Evolutionary conservation across 1,140 invertebrate genomes (phyloP).

Genomic region (Drosophila rhopaloa): DNA sequence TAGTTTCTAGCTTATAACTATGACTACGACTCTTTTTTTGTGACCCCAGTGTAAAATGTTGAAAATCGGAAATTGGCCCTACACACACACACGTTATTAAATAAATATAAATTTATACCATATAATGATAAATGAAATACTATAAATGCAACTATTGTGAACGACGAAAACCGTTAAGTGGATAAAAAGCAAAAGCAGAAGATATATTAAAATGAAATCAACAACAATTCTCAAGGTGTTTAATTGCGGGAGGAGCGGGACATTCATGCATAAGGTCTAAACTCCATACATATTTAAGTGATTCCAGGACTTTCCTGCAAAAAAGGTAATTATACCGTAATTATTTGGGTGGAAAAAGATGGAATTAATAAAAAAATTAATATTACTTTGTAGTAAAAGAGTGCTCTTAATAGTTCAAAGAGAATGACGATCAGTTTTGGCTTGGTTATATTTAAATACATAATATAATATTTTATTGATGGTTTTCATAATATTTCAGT

Average conservation of each 20-base stretch:
- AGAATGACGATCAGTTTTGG: no score
- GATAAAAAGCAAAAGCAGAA: conserved; percentile 61
- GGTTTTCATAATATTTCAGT: no score
- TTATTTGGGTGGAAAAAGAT: no score
- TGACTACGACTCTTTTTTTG: conserved; percentile 40
- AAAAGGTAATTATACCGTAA: not conserved
- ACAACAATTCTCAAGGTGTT: conserved; percentile 50
- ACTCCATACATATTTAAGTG: not conserved
- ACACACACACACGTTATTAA: conserved; percentile 41
- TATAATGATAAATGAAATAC: conserved; percentile 37
- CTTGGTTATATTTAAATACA: no score
- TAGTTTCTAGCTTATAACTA: conserved; percentile 52
- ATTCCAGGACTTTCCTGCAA: not conserved
- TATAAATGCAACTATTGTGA: conserved; percentile 63
- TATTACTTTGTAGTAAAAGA: no score
- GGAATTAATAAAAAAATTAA: no score
- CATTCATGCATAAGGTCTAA: not conserved
- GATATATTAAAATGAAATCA: conserved; percentile 44
- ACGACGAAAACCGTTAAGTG: conserved; percentile 64
- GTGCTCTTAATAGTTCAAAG: no score
- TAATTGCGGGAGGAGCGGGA: conserved; percentile 6
- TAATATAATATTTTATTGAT: no score
- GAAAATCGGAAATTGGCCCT: conserved; percentile 38
- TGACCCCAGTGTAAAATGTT: conserved; percentile 69
- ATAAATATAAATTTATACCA: conserved; percentile 59